Conservation (phyloP, 2,888 invertebrate genomes). For the Latrodectus hesperus region DNA sequence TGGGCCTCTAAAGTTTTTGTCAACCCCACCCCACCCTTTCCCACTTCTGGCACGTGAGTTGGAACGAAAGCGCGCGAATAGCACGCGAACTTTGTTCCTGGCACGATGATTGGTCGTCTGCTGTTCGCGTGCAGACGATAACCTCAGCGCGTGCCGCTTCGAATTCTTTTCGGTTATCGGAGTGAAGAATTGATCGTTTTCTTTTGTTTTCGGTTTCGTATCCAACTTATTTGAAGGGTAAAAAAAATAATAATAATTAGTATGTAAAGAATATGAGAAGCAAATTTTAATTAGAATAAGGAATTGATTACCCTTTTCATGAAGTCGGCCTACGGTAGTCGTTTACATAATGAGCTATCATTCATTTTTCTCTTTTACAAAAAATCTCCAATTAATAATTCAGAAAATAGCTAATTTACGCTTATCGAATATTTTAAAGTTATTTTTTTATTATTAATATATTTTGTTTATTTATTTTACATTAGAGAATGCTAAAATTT, state of each 20-base stretch:
- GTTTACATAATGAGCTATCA: too few species aligned
- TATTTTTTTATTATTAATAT: too few species aligned
- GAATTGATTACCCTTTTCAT: too few species aligned
- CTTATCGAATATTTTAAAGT: too few species aligned
- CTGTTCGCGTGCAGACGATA: conserved; percentile 50
- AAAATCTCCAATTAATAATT: too few species aligned
- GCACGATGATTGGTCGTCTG: conserved; percentile 21
- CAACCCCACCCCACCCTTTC: conserved; percentile 21
- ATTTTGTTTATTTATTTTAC: too few species aligned
- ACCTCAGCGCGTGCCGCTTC: conserved; percentile 27
- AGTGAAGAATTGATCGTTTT: conserved; percentile 27
- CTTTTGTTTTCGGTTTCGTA: background rate
- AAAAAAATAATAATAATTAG: background rate
- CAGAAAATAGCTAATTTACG: too few species aligned
- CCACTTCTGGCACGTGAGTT: conserved; percentile 57
- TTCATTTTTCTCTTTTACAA: too few species aligned
- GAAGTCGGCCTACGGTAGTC: too few species aligned
- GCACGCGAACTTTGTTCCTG: conserved; percentile 55
- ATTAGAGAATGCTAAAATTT: too few species aligned
- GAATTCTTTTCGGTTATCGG: conserved; percentile 7
- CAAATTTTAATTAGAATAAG: too few species aligned
- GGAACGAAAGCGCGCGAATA: conserved; percentile 62
- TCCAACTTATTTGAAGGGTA: background rate
- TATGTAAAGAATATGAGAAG: too few species aligned
- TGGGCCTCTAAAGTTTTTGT: background rate